Conservation (phyloP, 2,888 invertebrate genomes). For the Thereva nobilitata region DNA sequence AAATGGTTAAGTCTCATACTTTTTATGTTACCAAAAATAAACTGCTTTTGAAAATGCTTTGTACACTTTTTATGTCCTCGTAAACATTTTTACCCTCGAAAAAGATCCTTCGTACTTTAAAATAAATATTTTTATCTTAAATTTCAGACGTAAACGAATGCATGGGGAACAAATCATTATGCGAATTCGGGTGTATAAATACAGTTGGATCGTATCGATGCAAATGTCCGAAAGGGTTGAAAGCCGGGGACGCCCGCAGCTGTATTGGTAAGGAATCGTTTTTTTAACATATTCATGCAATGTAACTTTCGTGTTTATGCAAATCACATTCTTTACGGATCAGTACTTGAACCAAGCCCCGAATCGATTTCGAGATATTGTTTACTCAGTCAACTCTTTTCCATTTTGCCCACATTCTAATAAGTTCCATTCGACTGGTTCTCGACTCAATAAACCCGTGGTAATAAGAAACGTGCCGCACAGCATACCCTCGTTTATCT, state of each 20-base stretch:
- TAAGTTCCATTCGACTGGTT: slow-evolving; percentile 3
- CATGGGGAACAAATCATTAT: slow-evolving; percentile 55
- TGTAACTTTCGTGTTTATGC: slow-evolving; percentile 8
- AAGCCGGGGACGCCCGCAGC: slow-evolving; percentile 50
- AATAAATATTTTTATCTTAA: not conserved
- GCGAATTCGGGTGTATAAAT: slow-evolving; percentile 60
- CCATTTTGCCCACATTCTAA: not conserved
- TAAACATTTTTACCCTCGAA: not conserved
- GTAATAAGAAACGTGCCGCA: not conserved
- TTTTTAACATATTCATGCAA: not conserved
- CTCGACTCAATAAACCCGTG: not conserved
- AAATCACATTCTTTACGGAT: slow-evolving; percentile 4
- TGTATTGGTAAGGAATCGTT: slow-evolving; percentile 45
- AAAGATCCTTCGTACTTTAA: not conserved
- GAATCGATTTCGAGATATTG: not conserved
- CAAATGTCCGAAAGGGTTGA: slow-evolving; percentile 58
- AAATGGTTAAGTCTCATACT: no score
- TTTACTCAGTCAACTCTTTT: not conserved
- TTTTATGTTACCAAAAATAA: no score
- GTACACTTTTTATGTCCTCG: no score
- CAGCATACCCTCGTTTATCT: not conserved
- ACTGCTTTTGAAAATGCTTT: no score
- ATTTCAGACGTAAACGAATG: slow-evolving; percentile 61
- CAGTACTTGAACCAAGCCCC: not conserved
- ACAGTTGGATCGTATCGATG: slow-evolving; percentile 61